phyloP scores from a whole-genome alignment of 2,888 invertebrate genomes.

The Malthinus flaveolus region DNA sequence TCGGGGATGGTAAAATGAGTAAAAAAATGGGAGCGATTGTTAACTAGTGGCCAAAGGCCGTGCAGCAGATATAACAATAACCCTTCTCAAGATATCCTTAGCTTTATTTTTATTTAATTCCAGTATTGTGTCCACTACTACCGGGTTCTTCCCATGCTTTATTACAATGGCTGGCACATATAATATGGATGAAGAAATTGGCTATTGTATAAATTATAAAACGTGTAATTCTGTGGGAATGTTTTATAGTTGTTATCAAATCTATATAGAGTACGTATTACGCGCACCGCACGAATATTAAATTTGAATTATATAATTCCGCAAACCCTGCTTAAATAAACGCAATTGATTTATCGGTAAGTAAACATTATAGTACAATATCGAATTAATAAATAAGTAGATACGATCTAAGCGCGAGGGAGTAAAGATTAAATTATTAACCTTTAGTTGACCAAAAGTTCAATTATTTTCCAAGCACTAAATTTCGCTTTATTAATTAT shows the following conservation, averaged over 20 bases:
- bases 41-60: conserved; percentile 28
- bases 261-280: not conserved
- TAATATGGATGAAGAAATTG: not conserved
- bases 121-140: conserved; percentile 34
- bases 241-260: not conserved
- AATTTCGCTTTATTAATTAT: too few species aligned
- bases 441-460: too few species aligned
- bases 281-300: not conserved
- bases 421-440: too few species aligned
- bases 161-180: conserved; percentile 1
- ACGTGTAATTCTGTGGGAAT: conserved; percentile 2
- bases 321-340: not conserved
- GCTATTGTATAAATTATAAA: conserved; percentile 6
- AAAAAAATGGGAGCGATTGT: conserved; percentile 27
- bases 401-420: not conserved
- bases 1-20: conserved; percentile 26
- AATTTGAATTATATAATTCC: not conserved
- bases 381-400: conserved; percentile 1
- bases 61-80: conserved; percentile 19
- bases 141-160: conserved; percentile 33
- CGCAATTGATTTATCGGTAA: not conserved
- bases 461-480: too few species aligned
- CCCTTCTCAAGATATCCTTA: conserved; percentile 38
- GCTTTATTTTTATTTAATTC: conserved; percentile 35
- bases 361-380: not conserved